Conservation (phyloP, 1,140 invertebrate species). For the Drosophila bifasciata region DNA sequence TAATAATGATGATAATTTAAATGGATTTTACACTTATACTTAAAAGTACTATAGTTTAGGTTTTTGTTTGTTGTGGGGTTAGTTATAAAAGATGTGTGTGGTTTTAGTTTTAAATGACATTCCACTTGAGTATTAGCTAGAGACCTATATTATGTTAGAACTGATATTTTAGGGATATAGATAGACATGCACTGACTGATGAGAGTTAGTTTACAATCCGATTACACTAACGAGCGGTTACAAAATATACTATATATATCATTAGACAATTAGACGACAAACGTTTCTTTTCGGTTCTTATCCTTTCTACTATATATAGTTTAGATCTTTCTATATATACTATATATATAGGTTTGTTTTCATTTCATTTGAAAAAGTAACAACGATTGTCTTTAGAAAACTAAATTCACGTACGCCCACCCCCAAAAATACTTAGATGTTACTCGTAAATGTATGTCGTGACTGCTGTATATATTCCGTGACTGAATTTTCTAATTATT, state of each 20-base stretch:
- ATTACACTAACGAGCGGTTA: conserved; percentile 54
- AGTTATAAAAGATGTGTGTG: conserved; percentile 57
- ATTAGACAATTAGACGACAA: conserved; percentile 31
- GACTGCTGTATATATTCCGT: conserved; percentile 15
- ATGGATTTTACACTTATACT: conserved; percentile 39
- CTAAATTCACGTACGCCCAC: conserved; percentile 73
- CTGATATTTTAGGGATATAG: conserved; percentile 54
- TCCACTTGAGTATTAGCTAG: conserved; percentile 42
- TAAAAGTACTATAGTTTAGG: conserved; percentile 17
- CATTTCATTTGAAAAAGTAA: conserved; percentile 62
- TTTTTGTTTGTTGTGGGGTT: conserved; percentile 8
- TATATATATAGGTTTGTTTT: neutral
- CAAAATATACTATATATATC: conserved; percentile 49
- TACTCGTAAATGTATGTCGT: conserved; percentile 38
- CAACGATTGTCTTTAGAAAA: conserved; percentile 82
- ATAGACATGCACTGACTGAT: conserved; percentile 22
- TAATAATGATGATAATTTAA: neutral
- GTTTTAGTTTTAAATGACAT: conserved; percentile 61
- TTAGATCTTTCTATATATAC: neutral
- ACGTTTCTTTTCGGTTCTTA: neutral
- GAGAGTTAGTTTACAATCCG: conserved; percentile 54
- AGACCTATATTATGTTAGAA: conserved; percentile 36
- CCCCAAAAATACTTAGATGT: conserved; percentile 55
- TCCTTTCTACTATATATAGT: neutral
- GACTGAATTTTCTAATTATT: conserved; percentile 15